Base-by-base conservation (phyloP, 2,113 vertebrate species). In the Gymnorhina tibicen region DNA sequence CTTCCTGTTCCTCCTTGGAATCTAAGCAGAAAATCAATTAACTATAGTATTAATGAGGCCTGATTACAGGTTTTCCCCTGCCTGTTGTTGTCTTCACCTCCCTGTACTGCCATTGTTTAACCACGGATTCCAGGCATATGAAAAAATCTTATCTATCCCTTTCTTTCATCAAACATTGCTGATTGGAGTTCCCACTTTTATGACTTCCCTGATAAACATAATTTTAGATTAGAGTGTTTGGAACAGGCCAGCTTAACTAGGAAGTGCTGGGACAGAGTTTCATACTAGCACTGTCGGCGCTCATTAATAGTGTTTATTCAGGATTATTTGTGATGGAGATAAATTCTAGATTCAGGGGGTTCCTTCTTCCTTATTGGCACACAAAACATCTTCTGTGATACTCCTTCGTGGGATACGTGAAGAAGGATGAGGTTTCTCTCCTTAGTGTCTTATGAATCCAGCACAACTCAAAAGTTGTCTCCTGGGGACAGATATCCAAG, bases 1-100 rank as follows among this genome's bases (percentile, higher is more conserved):
- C 53, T 95, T 82, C 63, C 67, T 64, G 53, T 23, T 8, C 8
- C 42, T 93, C 8, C 58, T 83, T 72, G 60, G 82, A 83, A 76
- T 88, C 85, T 73, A 55, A 79, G 80, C 17, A 23, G 63, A 92
- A 93, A 90, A 93, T 70, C 78, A 92, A 84, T 76, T 86, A 79
- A 46, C 59, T 85, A 73, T 49, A 60, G 62, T 80, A 84, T 63
- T 91, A 95, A 89, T 95, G 67, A 93, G 35, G 28, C 41, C 42
- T 86, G 47, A 86, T 82, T 70, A 90, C 59, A 88, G 59, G 19
- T 52, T 74, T 39, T 91, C 80, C 59, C 27, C 35, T 86, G 66
- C 19, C 70, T 91, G 49, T 79, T 79, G 68, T 56, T 87, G 74
- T 70, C 81, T 89, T 81, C 24, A 84, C 47, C 37, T 94, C 55